phyloP scores from a whole-genome alignment of 1,140 invertebrate genomes.

The Delia radicum region DNA sequence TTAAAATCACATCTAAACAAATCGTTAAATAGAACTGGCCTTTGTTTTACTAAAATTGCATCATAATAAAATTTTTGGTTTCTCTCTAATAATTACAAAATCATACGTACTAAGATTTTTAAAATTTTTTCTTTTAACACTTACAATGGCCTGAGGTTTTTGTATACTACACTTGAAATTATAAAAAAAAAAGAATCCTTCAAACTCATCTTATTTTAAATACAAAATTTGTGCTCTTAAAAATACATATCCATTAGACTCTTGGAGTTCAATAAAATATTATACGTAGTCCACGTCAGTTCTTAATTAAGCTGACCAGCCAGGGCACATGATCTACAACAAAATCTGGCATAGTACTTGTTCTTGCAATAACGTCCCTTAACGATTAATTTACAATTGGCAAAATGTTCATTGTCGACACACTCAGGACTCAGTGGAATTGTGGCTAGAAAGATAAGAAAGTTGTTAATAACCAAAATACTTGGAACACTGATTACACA shows the following conservation, averaged over 20 bases:
- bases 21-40: background rate
- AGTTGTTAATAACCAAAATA: too few species aligned
- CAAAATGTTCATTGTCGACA: constrained; percentile 84
- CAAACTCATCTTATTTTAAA: background rate
- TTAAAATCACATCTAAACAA: background rate
- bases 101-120: background rate
- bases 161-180: background rate
- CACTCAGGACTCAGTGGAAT: constrained; percentile 74
- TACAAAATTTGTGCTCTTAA: constrained; percentile 21
- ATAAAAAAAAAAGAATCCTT: background rate
- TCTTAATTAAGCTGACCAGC: constrained; percentile 67
- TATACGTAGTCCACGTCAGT: background rate
- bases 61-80: background rate
- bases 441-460: too few species aligned
- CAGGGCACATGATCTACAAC: constrained; percentile 85
- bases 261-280: background rate
- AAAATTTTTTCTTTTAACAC: background rate
- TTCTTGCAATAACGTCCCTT: constrained; percentile 79
- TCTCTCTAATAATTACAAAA: background rate
- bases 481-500: too few species aligned
- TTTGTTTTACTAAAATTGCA: background rate
- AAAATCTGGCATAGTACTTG: constrained; percentile 88
- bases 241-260: background rate
- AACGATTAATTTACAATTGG: constrained; percentile 85
- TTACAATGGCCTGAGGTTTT: constrained; percentile 23